phyloP scores from a whole-genome alignment of 2,888 invertebrate species.

The Drosophila prolongata region DNA sequence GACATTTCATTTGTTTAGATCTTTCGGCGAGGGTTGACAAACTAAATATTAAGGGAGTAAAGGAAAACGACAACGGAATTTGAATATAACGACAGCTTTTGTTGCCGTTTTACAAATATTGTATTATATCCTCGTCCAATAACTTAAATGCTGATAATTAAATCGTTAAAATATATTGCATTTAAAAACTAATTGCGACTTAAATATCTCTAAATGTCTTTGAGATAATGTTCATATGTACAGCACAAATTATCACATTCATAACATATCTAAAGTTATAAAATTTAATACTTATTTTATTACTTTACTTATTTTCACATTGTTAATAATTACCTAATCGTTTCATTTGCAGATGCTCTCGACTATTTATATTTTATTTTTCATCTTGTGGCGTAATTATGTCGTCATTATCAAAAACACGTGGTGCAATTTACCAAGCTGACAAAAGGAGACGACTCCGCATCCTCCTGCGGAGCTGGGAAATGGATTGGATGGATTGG shows the following conservation, averaged over 20 bases:
- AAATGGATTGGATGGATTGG: background rate
- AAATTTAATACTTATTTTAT: no score
- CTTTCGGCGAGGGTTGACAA: slow-evolving; percentile 14
- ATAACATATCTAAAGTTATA: no score
- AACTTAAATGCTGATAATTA: no score
- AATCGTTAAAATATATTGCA: no score
- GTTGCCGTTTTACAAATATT: background rate
- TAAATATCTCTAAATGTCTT: no score
- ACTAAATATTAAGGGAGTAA: background rate
- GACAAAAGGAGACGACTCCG: slow-evolving; percentile 43
- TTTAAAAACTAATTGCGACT: no score
- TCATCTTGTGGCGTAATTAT: slow-evolving; percentile 58
- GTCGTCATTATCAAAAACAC: slow-evolving; percentile 84
- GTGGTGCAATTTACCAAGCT: slow-evolving; percentile 81
- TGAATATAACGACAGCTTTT: background rate
- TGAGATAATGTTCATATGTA: no score
- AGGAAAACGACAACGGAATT: no score
- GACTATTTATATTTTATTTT: background rate
- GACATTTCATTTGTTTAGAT: slow-evolving; percentile 50
- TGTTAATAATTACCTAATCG: background rate
- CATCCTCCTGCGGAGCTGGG: slow-evolving; percentile 1
- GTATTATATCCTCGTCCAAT: no score
- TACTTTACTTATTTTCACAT: no score
- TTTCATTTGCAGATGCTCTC: background rate
- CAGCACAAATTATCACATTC: no score